These are phyloP conservation scores for Crocidura indochinensis DNA, from an alignment of 2,797 vertebrate species.

Conservation along the genomic window DNA sequence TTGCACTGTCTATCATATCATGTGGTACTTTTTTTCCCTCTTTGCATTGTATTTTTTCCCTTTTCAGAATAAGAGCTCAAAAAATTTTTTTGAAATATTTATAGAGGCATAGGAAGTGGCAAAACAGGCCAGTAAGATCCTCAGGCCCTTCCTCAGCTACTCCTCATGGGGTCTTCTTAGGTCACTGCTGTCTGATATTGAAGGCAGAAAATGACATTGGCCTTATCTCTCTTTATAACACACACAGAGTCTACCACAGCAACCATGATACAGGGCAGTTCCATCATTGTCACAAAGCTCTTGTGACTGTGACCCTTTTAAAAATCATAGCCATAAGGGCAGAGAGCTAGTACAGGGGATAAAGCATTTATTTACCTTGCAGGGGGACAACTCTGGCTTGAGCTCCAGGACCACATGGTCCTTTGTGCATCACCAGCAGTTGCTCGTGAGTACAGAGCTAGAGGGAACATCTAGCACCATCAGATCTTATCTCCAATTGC, in stretches of 20 bases:
- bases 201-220: neutral
- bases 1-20: neutral
- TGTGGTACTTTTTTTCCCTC: neutral
- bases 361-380: neutral
- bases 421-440: neutral
- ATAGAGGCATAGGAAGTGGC: neutral
- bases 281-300: neutral
- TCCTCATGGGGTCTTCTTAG: neutral
- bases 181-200: neutral
- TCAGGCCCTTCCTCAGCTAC: no score
- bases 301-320: neutral
- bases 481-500: no score
- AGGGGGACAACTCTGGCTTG: neutral
- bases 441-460: no score
- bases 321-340: neutral
- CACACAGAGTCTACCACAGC: neutral
- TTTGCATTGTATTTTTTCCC: neutral
- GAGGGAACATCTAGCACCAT: no score
- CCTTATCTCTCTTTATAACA: rapidly evolving
- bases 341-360: neutral
- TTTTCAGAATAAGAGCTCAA: neutral
- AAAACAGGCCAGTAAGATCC: neutral
- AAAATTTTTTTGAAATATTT: neutral
- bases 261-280: neutral
- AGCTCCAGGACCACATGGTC: neutral